phyloP scores from a whole-genome alignment of 2,797 vertebrate genomes.

The Centropyge bicolor region DNA sequence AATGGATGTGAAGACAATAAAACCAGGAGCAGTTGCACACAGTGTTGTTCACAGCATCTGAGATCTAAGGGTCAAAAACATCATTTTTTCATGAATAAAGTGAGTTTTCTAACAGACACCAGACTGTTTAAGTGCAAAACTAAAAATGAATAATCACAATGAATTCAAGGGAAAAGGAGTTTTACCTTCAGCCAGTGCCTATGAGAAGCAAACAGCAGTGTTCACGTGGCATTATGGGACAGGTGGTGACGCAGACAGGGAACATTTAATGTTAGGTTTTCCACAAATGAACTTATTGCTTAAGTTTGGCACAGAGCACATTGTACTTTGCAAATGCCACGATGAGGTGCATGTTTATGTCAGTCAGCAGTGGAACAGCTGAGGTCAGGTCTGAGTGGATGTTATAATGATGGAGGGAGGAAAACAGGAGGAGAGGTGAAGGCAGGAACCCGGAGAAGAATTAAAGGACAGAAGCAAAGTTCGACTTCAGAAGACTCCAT shows the following conservation, averaged over 20 bases:
- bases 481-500: neutral
- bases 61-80: neutral
- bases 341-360: conserved; percentile 64
- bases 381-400: conserved; percentile 68
- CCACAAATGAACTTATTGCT: neutral
- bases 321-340: conserved; percentile 18
- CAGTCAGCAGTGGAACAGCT: conserved; percentile 62
- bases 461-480: conserved; percentile 3
- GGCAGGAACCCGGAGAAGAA: neutral
- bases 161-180: neutral
- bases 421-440: conserved; percentile 5
- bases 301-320: conserved; percentile 6
- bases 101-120: neutral
- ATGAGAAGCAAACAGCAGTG: conserved; percentile 9
- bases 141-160: neutral
- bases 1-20: neutral
- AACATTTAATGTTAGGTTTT: conserved; percentile 13
- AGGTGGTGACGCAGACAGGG: conserved; percentile 5
- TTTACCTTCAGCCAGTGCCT: neutral
- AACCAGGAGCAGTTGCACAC: neutral
- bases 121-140: neutral
- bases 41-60: neutral
- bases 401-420: conserved; percentile 49
- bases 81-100: neutral
- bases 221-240: neutral